These are phyloP conservation scores for Olivierus martensii DNA, from an alignment of 1,140 invertebrate species.

Conservation along the genomic window DNA sequence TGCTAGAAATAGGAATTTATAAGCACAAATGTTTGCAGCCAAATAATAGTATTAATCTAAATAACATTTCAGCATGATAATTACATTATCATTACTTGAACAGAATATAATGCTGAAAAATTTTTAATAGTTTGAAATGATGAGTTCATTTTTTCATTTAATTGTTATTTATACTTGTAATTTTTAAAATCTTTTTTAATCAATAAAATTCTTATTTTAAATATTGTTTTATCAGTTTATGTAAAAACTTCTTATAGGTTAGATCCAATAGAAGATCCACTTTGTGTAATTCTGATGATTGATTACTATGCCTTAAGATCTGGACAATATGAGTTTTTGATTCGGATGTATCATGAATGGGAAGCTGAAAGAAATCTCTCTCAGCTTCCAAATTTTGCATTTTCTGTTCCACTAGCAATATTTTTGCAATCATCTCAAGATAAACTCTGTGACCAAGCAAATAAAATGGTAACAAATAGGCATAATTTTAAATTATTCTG, in stretches of 20 bases:
- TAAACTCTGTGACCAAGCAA: conserved; percentile 1
- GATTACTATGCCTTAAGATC: conserved; percentile 76
- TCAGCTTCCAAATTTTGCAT: conserved; percentile 77
- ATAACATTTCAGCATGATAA: too few species aligned
- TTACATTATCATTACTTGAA: too few species aligned
- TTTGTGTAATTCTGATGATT: conserved; percentile 62
- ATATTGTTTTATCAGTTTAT: too few species aligned
- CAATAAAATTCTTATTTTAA: too few species aligned
- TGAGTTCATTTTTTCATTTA: too few species aligned
- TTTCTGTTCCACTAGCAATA: conserved; percentile 63
- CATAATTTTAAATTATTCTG: neutral
- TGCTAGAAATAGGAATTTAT: too few species aligned
- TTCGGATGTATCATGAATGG: conserved; percentile 50
- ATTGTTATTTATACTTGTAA: too few species aligned
- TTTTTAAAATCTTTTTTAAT: too few species aligned
- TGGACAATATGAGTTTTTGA: conserved; percentile 66
- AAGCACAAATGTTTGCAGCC: too few species aligned
- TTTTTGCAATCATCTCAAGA: conserved; percentile 29
- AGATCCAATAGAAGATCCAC: conserved; percentile 69
- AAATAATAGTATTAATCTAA: too few species aligned
- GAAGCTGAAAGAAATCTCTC: conserved; percentile 50
- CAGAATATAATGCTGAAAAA: too few species aligned
- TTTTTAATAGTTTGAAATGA: too few species aligned
- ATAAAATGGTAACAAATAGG: conserved; percentile 6
- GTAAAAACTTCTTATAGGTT: conserved; percentile 51